Conservation (phyloP, 2,113 vertebrate species). For the Plectropomus leopardus region DNA sequence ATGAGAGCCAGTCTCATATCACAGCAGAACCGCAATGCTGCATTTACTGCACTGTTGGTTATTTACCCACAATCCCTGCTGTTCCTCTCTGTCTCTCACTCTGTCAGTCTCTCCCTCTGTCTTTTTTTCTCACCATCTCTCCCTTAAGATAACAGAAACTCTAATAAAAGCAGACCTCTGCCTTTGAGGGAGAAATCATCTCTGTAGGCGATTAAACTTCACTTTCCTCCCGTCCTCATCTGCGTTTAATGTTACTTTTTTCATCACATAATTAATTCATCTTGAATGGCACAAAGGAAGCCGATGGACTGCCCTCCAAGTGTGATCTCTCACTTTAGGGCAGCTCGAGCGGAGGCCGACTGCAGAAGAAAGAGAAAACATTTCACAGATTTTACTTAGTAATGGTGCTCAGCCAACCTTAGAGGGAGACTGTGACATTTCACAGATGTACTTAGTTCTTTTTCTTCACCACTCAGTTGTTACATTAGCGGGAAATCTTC, state of each 20-base stretch:
- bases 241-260: constrained; percentile 14
- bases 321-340: constrained; percentile 15
- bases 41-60: constrained; percentile 49
- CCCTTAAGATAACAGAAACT: constrained; percentile 15
- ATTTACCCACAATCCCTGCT: constrained; percentile 41
- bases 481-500: constrained; percentile 13
- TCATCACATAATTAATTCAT: constrained; percentile 29
- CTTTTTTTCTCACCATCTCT: neutral
- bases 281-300: constrained; percentile 10
- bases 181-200: constrained; percentile 26
- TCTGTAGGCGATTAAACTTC: constrained; percentile 9
- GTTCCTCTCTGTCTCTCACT: constrained; percentile 3
- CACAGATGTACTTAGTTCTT: constrained; percentile 23
- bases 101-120: constrained; percentile 5
- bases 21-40: constrained; percentile 61
- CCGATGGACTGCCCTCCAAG: neutral
- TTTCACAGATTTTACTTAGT: constrained; percentile 7
- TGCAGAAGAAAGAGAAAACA: neutral
- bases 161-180: constrained; percentile 27
- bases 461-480: constrained; percentile 24
- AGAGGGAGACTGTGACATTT: constrained; percentile 43
- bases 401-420: constrained; percentile 16
- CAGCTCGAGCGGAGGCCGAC: constrained; percentile 2
- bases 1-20: constrained; percentile 52
- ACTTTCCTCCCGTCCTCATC: neutral